Base-by-base conservation (phyloP, 30 jellyfish, hydroid and myxozoan species). In the Haliclystus octoradiatus region DNA sequence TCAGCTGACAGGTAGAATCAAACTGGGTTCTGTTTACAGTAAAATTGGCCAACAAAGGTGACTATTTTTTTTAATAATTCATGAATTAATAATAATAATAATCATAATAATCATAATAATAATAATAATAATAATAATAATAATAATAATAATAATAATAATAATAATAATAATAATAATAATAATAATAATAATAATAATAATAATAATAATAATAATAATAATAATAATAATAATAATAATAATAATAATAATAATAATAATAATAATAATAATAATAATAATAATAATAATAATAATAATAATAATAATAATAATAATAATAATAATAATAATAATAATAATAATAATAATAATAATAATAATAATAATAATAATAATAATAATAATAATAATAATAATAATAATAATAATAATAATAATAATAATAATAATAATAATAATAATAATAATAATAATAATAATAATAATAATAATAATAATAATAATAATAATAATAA, bases 101-200 rank as follows among this genome's bases (percentile, higher is more conserved):
- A n/a, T n/a, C n/a, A n/a, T n/a, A n/a, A n/a, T n/a, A n/a, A n/a
- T n/a, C n/a, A n/a, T n/a, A n/a, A n/a, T n/a, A n/a, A n/a, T n/a
- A n/a, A n/a, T n/a, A n/a, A n/a, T n/a, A 60, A 27, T 60, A 60
- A 27, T 60, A 60, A 27, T 60, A 60, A 27, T 60, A 60, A 27
- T 24, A 60, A 27, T 24, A 60, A 27, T 60, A 60, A 27, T 60
- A 60, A 27, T 60, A 60, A 27, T 60, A 60, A 27, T 60, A 60
- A 27, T 60, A 60, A 27, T 60, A 60, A 27, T 60, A 60, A 27
- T 60, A 60, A 27, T 60, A 60, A 27, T 60, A 60, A 27, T 60
- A 60, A 27, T 60, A 60, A 27, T 60, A 60, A 27, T 60, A 60
- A 27, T 60, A 60, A 27, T 60, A 60, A 27, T 60, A 60, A 27